Evolutionary conservation across 1,140 invertebrate species (phyloP).

Genomic region (Magallana angulata): DNA sequence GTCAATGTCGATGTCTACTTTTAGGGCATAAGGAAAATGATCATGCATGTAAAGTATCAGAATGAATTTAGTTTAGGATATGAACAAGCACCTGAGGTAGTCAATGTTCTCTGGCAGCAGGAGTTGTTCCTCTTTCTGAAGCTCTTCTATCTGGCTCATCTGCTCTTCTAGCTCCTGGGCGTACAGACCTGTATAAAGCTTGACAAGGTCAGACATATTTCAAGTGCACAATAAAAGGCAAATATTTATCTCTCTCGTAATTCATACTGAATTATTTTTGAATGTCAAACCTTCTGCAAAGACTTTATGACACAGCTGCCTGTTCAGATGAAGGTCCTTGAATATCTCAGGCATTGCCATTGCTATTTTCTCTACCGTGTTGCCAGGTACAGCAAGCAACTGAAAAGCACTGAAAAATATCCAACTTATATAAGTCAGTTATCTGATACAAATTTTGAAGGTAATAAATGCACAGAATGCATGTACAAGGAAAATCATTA

Average conservation of each 20-base stretch:
- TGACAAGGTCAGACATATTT: background rate
- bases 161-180: conserved; percentile 82
- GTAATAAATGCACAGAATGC: no score
- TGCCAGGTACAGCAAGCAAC: background rate
- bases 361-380: background rate
- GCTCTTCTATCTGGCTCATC: conserved; percentile 84
- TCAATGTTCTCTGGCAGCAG: conserved; percentile 87
- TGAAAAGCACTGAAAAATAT: conserved; percentile 4
- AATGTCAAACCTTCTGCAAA: conserved; percentile 1
- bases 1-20: no score
- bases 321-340: conserved; percentile 8
- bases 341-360: background rate
- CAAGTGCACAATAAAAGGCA: no score
- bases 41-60: no score
- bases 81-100: conserved; percentile 82
- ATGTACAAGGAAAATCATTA: no score
- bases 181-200: conserved; percentile 82
- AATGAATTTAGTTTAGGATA: background rate
- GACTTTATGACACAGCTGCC: background rate
- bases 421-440: no score
- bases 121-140: conserved; percentile 86
- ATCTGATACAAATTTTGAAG: no score
- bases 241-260: no score
- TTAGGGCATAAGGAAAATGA: no score
- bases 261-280: no score